These are phyloP conservation scores for Schlechtendalia chinensis DNA, from an alignment of 1,140 invertebrate genomes.

Conservation along the genomic window DNA sequence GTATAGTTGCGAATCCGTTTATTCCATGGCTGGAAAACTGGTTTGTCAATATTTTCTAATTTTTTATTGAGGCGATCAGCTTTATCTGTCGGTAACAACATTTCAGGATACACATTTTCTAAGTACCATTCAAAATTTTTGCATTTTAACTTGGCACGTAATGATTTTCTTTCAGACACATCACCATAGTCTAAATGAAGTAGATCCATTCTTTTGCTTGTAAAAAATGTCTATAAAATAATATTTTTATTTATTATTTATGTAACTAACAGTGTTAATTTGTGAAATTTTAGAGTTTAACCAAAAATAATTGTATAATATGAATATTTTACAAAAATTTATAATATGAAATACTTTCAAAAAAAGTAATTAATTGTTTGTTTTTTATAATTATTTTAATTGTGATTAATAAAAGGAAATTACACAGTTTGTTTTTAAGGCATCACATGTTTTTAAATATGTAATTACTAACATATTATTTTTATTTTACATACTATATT, in stretches of 20 bases:
- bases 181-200: constrained; percentile 72
- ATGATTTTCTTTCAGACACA: constrained; percentile 68
- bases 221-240: constrained; percentile 34
- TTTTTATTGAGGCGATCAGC: constrained; percentile 62
- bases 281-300: no score
- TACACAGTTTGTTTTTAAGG: no score
- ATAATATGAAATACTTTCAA: no score
- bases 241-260: background rate
- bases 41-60: constrained; percentile 63
- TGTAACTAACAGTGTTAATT: no score
- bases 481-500: no score
- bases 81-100: constrained; percentile 67
- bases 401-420: no score
- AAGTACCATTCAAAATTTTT: constrained; percentile 93
- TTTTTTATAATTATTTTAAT: no score
- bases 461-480: no score
- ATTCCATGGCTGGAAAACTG: constrained; percentile 76
- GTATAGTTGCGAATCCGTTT: constrained; percentile 73
- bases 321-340: no score
- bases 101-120: constrained; percentile 84
- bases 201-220: constrained; percentile 21
- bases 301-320: no score
- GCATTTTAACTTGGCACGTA: constrained; percentile 75
- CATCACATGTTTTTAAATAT: no score
- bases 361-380: no score